These are phyloP conservation scores for Limonius californicus DNA, from an alignment of 1,140 invertebrate species.

Conservation along the genomic window DNA sequence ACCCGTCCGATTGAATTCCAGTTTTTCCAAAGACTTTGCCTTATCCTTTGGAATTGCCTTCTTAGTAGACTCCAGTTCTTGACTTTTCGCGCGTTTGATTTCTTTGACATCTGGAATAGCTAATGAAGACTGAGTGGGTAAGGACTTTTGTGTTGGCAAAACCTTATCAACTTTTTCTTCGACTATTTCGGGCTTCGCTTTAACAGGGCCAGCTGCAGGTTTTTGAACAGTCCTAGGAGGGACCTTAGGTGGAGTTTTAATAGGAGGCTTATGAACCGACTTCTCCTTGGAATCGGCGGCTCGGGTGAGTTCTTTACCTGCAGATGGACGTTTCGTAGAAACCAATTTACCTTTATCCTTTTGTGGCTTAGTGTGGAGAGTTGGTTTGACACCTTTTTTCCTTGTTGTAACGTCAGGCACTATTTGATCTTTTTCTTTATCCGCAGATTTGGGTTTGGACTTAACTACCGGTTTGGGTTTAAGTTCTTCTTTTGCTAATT, in stretches of 20 bases:
- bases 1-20: conserved; percentile 55
- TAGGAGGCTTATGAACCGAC: background rate
- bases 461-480: background rate
- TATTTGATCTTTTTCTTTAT: conserved; percentile 52
- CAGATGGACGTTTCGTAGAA: background rate
- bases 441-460: background rate
- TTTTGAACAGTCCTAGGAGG: conserved; percentile 4
- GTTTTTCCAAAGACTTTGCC: conserved; percentile 61
- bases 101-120: conserved; percentile 56
- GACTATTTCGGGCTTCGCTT: conserved; percentile 21
- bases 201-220: conserved; percentile 11
- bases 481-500: background rate
- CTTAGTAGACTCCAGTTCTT: conserved; percentile 55
- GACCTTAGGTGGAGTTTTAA: conserved; percentile 17
- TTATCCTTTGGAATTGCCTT: conserved; percentile 59
- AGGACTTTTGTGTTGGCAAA: conserved; percentile 49
- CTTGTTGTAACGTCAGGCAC: conserved; percentile 53
- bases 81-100: conserved; percentile 59
- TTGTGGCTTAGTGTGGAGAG: background rate
- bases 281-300: conserved; percentile 8
- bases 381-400: conserved; percentile 27
- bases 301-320: background rate
- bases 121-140: conserved; percentile 52
- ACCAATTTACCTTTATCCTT: background rate
- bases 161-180: conserved; percentile 10